Percentiles rank a stretch among this genome's conserved stretches.
phyloP scores from a whole-genome alignment of 2,888 invertebrate genomes.

The Hedychridium roseum region DNA sequence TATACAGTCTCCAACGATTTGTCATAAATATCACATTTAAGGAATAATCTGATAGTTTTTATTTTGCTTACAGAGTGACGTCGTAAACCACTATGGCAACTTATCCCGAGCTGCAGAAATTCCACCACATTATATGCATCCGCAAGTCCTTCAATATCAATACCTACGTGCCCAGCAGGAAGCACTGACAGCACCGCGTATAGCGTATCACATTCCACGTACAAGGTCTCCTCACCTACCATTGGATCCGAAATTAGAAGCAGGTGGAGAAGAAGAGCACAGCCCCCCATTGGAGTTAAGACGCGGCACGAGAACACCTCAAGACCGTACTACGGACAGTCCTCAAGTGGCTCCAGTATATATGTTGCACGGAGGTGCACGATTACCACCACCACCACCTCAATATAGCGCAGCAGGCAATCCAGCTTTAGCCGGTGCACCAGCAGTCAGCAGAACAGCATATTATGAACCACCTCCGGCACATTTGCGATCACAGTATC shows the following conservation, averaged over 20 bases:
- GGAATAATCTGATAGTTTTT: too few species aligned
- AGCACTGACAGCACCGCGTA: slow-evolving; percentile 55
- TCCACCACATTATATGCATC: slow-evolving; percentile 67
- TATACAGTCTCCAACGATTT: not conserved
- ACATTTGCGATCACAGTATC: slow-evolving; percentile 61
- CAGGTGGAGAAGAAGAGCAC: slow-evolving; percentile 70
- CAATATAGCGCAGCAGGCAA: slow-evolving; percentile 52
- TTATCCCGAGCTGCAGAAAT: slow-evolving; percentile 61
- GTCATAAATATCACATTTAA: too few species aligned
- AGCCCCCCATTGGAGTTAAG: slow-evolving; percentile 80
- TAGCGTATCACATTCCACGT: slow-evolving; percentile 58
- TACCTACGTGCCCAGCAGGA: slow-evolving; percentile 67
- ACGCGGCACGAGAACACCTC: slow-evolving; percentile 64
- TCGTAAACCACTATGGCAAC: slow-evolving; percentile 65
- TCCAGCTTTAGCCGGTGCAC: slow-evolving; percentile 48
- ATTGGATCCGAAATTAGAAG: slow-evolving; percentile 69
- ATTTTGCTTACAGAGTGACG: slow-evolving; percentile 70
- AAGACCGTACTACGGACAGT: slow-evolving; percentile 73
- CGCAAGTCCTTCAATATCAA: slow-evolving; percentile 67
- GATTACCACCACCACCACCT: slow-evolving; percentile 61
- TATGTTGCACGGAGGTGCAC: slow-evolving; percentile 65
- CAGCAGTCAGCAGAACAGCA: slow-evolving; percentile 63
- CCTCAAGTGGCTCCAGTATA: slow-evolving; percentile 77
- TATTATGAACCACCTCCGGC: slow-evolving; percentile 75
- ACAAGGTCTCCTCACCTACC: slow-evolving; percentile 62